phyloP scores from a whole-genome alignment of 2,888 invertebrate genomes.

The Ischnura elegans region DNA sequence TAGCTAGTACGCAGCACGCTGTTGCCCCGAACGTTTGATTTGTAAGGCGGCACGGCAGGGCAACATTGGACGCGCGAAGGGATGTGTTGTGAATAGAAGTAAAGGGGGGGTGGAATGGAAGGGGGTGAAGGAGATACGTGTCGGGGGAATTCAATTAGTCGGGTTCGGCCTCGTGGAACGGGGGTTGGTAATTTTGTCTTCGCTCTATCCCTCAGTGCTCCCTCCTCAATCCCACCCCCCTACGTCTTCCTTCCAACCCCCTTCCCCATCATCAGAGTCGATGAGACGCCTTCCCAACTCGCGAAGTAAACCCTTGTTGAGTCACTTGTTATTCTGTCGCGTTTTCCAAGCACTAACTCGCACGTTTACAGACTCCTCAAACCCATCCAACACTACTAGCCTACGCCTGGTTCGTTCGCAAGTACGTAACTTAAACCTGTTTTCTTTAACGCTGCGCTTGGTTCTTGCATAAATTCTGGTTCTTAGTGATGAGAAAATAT shows the following conservation, averaged over 20 bases:
- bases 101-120: not conserved
- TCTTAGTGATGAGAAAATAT: too few relatives aligned
- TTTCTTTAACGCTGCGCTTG: too few relatives aligned
- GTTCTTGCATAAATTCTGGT: too few relatives aligned
- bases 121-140: not conserved
- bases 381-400: not conserved
- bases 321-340: slow-evolving; percentile 30
- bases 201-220: not conserved
- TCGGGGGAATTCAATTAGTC: slow-evolving; percentile 66
- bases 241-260: not conserved
- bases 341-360: not conserved
- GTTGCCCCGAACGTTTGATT: slow-evolving; percentile 55
- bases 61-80: not conserved
- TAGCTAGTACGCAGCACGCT: too few relatives aligned
- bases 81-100: slow-evolving; percentile 24
- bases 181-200: slow-evolving; percentile 63
- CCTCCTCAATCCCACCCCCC: not conserved
- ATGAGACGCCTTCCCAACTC: slow-evolving; percentile 17
- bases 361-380: not conserved
- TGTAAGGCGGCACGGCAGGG: slow-evolving; percentile 40
- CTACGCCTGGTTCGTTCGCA: not conserved
- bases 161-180: not conserved
- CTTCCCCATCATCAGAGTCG: not conserved
- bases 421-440: too few relatives aligned
- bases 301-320: slow-evolving; percentile 10